These are phyloP conservation scores for Chrysocyon brachyurus DNA, from an alignment of 2,797 vertebrate species.

Conservation along the genomic window DNA sequence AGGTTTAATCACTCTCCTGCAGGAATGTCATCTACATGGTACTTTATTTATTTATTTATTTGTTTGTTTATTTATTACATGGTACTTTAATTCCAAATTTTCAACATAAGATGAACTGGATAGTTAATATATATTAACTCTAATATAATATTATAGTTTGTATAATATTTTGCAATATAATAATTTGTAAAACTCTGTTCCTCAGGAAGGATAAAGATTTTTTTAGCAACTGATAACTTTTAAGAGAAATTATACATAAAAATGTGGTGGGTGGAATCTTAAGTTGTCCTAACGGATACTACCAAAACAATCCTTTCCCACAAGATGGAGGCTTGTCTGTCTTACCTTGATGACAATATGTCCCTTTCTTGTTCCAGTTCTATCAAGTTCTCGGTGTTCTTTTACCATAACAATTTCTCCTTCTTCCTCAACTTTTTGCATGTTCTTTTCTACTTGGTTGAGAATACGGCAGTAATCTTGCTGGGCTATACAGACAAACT, in stretches of 20 bases:
- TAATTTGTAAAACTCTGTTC: neutral
- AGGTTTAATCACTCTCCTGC: neutral
- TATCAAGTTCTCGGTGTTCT: conserved; percentile 98
- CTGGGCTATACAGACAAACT: conserved; percentile 99
- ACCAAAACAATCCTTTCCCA: neutral
- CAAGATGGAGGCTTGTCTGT: rapidly evolving
- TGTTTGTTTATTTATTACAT: neutral
- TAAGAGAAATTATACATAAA: neutral
- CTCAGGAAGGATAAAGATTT: neutral
- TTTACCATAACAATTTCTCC: conserved; percentile 99
- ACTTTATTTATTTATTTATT: too few relatives aligned
- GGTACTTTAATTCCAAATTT: neutral
- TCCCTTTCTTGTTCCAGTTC: conserved; percentile 98
- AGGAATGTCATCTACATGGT: neutral
- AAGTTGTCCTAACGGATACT: neutral
- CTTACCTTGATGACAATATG: conserved; percentile 99
- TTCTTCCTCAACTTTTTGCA: conserved; percentile 99
- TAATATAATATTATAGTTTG: too few relatives aligned
- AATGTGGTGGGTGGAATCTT: neutral
- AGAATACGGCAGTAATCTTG: conserved; percentile 99
- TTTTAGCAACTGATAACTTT: neutral
- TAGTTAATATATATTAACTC: neutral
- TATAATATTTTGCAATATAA: neutral
- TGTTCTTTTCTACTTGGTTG: conserved; percentile 99
- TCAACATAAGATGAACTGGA: neutral